These are phyloP conservation scores for Murina feae DNA, from an alignment of 2,113 vertebrate species.

Conservation along the genomic window DNA sequence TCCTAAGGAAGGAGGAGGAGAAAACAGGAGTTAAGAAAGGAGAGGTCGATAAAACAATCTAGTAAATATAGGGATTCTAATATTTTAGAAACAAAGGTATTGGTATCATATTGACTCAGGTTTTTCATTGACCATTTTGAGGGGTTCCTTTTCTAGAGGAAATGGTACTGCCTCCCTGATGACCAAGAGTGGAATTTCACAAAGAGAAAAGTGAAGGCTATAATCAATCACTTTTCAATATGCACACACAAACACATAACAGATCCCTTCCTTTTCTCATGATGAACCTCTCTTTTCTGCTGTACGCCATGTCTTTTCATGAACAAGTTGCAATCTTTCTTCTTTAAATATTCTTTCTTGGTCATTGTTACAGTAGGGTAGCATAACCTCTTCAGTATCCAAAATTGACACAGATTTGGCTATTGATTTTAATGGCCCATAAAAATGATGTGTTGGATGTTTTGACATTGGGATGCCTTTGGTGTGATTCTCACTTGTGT, in stretches of 20 bases:
- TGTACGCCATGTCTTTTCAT: neutral
- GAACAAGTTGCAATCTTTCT: neutral
- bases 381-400: neutral
- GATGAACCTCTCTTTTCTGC: neutral
- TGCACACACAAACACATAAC: neutral
- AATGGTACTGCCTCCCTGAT: neutral
- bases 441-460: neutral
- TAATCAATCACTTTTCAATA: neutral
- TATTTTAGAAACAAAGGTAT: neutral
- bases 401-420: neutral
- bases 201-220: neutral
- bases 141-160: neutral
- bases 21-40: slow-evolving; percentile 43
- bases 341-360: neutral
- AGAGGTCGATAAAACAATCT: neutral
- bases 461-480: neutral
- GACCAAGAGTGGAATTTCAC: neutral
- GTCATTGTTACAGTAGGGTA: neutral
- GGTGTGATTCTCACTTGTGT: neutral
- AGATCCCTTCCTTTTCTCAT: neutral
- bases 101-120: neutral
- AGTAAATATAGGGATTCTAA: neutral
- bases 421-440: neutral
- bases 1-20: slow-evolving; percentile 78
- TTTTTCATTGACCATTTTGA: neutral